Conservation (phyloP, 2,797 vertebrate genomes). For the Lindbergichthys nudifrons region DNA sequence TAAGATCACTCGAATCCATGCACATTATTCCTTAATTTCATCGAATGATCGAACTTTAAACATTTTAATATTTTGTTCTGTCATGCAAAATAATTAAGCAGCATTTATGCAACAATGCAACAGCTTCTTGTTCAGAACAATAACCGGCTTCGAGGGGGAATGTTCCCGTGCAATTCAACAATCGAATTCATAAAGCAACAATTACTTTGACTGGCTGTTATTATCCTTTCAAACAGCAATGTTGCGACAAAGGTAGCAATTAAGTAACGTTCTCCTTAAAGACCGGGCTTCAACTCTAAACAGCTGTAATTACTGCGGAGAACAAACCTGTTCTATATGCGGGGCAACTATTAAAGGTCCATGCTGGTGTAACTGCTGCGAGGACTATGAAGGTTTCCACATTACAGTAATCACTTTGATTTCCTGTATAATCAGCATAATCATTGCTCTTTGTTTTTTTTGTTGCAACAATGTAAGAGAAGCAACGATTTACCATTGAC, state of each 20-base stretch:
- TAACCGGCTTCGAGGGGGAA: constrained; percentile 61
- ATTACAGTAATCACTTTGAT: constrained; percentile 64
- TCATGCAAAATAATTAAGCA: constrained; percentile 48
- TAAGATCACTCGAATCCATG: neutral
- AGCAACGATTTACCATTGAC: constrained; percentile 30
- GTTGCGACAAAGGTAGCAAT: constrained; percentile 77
- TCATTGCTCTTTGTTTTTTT: constrained; percentile 41
- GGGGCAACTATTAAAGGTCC: constrained; percentile 57
- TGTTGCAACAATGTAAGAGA: constrained; percentile 24
- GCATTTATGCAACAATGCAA: constrained; percentile 51
- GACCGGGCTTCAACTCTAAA: constrained; percentile 64
- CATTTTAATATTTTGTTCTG: constrained; percentile 38
- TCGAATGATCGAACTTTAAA: constrained; percentile 26
- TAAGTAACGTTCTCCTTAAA: constrained; percentile 72
- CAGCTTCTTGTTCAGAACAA: constrained; percentile 59
- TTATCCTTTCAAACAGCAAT: constrained; percentile 77
- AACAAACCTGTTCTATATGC: constrained; percentile 62
- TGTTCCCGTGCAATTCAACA: constrained; percentile 54
- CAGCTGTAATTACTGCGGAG: constrained; percentile 72
- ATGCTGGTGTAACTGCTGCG: constrained; percentile 33
- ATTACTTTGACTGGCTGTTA: constrained; percentile 74
- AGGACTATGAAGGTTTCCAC: constrained; percentile 52
- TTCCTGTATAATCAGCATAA: constrained; percentile 62
- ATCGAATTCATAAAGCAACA: constrained; percentile 72
- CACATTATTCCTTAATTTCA: constrained; percentile 12